These are phyloP conservation scores for Schrankia costaestrigalis DNA, from an alignment of 2,888 invertebrate genomes.

Conservation along the genomic window DNA sequence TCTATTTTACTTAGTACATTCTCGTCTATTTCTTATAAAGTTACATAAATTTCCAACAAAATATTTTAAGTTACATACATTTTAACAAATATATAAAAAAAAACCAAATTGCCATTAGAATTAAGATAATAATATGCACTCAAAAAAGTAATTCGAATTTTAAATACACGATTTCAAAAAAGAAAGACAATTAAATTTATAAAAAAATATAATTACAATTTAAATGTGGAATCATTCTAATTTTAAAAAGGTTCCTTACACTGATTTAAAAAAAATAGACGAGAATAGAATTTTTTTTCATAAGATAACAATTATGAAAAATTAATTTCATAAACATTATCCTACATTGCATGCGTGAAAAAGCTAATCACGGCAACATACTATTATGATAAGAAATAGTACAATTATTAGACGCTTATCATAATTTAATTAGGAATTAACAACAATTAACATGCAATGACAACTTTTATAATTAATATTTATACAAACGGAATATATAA, in stretches of 20 bases:
- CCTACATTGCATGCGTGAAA: constrained; percentile 28
- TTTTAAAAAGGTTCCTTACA: no score
- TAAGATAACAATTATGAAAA: neutral
- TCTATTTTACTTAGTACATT: neutral
- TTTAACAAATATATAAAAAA: no score
- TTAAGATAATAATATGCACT: no score
- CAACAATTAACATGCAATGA: constrained; percentile 30
- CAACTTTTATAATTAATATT: constrained; percentile 1
- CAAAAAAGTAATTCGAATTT: no score
- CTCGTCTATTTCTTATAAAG: constrained; percentile 11
- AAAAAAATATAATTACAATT: no score
- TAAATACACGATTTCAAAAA: no score
- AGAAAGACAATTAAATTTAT: no score
- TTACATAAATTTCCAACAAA: neutral
- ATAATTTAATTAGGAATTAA: constrained; percentile 17
- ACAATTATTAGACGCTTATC: constrained; percentile 19
- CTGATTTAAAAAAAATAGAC: no score
- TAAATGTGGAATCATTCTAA: no score
- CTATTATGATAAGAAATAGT: constrained; percentile 20
- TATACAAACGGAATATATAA: no score
- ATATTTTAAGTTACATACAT: no score
- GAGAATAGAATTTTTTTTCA: neutral
- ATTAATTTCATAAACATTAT: constrained; percentile 8
- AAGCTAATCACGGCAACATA: constrained; percentile 30
- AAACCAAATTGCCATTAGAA: no score